These are phyloP conservation scores for Synergus japonicus DNA, from an alignment of 2,888 invertebrate species.

Conservation along the genomic window DNA sequence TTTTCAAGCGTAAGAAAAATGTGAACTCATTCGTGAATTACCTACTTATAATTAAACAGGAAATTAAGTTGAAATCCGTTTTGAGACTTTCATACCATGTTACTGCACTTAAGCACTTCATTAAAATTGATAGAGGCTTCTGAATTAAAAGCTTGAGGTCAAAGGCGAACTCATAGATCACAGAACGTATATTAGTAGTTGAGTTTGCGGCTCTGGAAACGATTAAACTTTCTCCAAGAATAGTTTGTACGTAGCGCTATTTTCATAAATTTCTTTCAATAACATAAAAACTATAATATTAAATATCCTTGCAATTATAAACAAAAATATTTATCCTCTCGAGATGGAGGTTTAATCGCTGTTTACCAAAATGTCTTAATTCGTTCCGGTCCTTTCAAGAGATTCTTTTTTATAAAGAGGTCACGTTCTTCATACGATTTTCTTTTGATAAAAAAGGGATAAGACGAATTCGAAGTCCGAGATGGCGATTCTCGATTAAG, in stretches of 20 bases:
- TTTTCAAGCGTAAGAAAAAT: slow-evolving; percentile 9
- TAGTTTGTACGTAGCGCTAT: neutral
- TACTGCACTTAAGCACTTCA: slow-evolving; percentile 11
- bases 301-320: too few relatives aligned
- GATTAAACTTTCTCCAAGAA: slow-evolving; percentile 40
- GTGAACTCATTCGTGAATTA: neutral
- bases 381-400: neutral
- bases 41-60: neutral
- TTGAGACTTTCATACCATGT: neutral
- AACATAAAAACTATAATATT: neutral
- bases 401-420: neutral
- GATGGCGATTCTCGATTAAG: neutral
- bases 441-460: neutral
- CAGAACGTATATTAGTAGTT: slow-evolving; percentile 25
- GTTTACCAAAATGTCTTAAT: neutral
- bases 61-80: slow-evolving; percentile 18
- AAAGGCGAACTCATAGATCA: slow-evolving; percentile 17
- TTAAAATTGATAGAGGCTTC: slow-evolving; percentile 29
- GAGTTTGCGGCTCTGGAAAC: slow-evolving; percentile 21
- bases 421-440: slow-evolving; percentile 1
- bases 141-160: slow-evolving; percentile 33
- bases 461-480: neutral
- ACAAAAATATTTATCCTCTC: neutral
- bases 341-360: neutral
- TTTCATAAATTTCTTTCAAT: neutral